Percentiles rank a stretch among this genome's conserved stretches.
Conservation (phyloP, 2,888 invertebrate species). For the Ceriagrion tenellum region DNA sequence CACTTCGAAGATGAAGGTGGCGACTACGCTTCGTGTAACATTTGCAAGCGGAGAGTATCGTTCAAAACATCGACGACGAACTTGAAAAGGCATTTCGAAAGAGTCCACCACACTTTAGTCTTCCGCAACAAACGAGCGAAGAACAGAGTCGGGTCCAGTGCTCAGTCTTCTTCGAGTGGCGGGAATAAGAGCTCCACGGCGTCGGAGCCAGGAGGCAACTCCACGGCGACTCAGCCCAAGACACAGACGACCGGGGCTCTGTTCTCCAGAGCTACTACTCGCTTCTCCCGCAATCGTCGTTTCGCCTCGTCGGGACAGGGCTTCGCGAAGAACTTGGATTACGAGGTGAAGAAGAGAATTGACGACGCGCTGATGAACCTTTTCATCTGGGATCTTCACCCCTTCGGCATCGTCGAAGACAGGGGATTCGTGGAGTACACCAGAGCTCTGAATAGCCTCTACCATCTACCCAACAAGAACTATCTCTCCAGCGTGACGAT, state of each 20-base stretch:
- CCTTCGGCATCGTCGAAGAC: background rate
- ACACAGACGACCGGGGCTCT: too few relatives aligned
- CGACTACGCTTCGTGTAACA: background rate
- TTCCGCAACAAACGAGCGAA: background rate
- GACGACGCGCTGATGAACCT: background rate
- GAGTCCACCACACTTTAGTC: background rate
- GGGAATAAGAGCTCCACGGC: background rate
- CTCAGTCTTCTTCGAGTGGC: too few relatives aligned
- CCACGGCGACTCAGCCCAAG: background rate
- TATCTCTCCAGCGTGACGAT: background rate
- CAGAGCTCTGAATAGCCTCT: background rate
- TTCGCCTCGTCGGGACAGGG: too few relatives aligned
- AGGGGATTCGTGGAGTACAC: constrained; percentile 20
- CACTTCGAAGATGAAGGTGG: background rate
- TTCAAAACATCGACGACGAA: background rate
- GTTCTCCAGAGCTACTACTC: background rate
- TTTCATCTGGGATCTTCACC: background rate
- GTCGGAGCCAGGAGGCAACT: background rate
- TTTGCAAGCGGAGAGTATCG: background rate
- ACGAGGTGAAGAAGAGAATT: background rate
- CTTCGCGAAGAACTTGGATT: background rate
- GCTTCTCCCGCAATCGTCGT: background rate
- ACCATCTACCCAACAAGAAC: background rate
- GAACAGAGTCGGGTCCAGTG: background rate
- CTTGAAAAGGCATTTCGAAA: background rate